Percentiles rank a stretch among this genome's conserved stretches.
phyloP scores from a whole-genome alignment of 2,113 vertebrate genomes.

The Protobothrops mucrosquamatus region DNA sequence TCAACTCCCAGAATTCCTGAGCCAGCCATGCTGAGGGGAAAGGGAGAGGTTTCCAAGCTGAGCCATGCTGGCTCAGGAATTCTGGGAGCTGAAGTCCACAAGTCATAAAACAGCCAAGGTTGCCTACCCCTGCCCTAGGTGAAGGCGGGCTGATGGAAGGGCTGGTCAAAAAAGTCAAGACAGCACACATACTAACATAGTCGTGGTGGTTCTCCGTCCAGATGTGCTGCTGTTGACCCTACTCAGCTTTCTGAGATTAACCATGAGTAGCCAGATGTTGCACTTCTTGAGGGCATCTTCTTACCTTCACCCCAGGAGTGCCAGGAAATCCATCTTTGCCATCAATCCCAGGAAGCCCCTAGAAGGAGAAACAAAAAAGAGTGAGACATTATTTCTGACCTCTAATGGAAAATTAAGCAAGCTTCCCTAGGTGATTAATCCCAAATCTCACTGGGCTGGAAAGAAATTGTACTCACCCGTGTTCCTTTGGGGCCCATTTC shows the following conservation, averaged over 20 bases:
- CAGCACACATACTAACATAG: not conserved
- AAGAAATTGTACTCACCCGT: constrained; percentile 75
- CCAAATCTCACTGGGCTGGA: not conserved
- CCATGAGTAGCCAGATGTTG: not conserved
- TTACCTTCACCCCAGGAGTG: constrained; percentile 89
- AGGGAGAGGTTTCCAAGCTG: too few species aligned
- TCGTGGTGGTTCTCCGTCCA: not conserved
- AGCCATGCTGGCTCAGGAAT: too few species aligned
- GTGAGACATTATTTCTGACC: not conserved
- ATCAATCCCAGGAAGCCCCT: constrained; percentile 96
- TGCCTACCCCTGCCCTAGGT: not conserved
- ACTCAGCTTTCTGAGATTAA: not conserved
- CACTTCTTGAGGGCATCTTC: not conserved
- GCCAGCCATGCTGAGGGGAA: too few species aligned
- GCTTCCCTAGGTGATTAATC: not conserved
- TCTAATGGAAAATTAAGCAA: not conserved
- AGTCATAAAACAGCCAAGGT: too few species aligned
- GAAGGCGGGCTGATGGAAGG: not conserved
- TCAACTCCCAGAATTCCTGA: too few species aligned
- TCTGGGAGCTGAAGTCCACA: too few species aligned
- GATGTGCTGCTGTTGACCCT: not conserved
- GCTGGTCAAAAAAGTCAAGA: not conserved
- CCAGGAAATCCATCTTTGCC: constrained; percentile 94
- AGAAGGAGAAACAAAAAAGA: constrained; percentile 17
- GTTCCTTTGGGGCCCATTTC: constrained; percentile 87